phyloP scores from a whole-genome alignment of 2,113 vertebrate genomes.

The Isichthys henryi region DNA sequence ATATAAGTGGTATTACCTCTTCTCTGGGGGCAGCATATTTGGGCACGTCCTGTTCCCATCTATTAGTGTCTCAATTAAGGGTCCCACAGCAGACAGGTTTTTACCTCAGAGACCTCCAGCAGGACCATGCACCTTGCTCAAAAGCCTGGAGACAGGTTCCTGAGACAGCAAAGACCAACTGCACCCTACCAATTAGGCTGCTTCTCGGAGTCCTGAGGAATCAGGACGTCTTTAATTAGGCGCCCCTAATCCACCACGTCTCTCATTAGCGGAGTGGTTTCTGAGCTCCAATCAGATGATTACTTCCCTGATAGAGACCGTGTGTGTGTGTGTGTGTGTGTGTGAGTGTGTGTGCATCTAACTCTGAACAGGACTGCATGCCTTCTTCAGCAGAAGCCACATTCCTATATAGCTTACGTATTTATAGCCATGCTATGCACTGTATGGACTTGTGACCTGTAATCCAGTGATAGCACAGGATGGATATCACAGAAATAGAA shows the following conservation, averaged over 20 bases:
- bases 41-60: slow-evolving; percentile 30
- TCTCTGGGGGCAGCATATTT: slow-evolving; percentile 27
- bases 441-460: slow-evolving; percentile 6
- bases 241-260: slow-evolving; percentile 23
- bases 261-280: slow-evolving; percentile 23
- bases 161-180: slow-evolving; percentile 20
- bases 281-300: slow-evolving; percentile 15
- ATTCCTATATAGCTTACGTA: not conserved
- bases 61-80: slow-evolving; percentile 40
- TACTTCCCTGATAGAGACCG: slow-evolving; percentile 17
- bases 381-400: not conserved
- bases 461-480: not conserved
- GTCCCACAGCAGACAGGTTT: slow-evolving; percentile 33
- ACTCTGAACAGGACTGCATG: not conserved
- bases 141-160: slow-evolving; percentile 31
- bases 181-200: slow-evolving; percentile 34
- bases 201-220: slow-evolving; percentile 29
- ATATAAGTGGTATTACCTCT: not conserved
- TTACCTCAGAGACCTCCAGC: slow-evolving; percentile 29
- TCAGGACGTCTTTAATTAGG: slow-evolving; percentile 37
- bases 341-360: not conserved
- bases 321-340: not conserved
- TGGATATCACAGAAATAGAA: not conserved
- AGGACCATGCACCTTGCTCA: slow-evolving; percentile 14
- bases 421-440: not conserved